Evolutionary conservation across 2,113 vertebrate species (phyloP).

Genomic region (Mus spicilegus): DNA sequence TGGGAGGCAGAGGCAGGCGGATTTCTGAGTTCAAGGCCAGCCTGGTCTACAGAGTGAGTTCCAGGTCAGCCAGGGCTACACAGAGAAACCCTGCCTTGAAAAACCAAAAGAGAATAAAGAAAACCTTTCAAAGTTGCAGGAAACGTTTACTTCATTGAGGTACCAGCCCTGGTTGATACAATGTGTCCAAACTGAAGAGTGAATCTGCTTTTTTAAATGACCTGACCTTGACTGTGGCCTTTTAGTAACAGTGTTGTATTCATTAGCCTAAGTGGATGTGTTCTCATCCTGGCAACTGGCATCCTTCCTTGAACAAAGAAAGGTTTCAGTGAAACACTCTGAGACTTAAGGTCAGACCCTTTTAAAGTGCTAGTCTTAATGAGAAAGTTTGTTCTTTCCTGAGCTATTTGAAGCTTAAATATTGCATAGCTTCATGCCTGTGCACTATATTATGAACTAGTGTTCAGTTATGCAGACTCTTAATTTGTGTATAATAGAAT

Average conservation of each 20-base stretch:
- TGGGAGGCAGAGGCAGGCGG: no score
- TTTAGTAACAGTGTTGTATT: constrained; percentile 58
- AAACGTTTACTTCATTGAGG: constrained; percentile 69
- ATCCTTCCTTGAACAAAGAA: constrained; percentile 83
- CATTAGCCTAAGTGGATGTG: constrained; percentile 83
- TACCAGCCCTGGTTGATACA: constrained; percentile 76
- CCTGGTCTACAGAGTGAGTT: no score
- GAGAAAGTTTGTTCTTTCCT: constrained; percentile 82
- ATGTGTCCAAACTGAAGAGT: constrained; percentile 72
- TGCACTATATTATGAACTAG: constrained; percentile 85
- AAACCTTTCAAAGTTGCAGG: constrained; percentile 66
- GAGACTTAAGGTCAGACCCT: constrained; percentile 83
- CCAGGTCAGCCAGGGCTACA: no score
- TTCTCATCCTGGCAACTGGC: constrained; percentile 81
- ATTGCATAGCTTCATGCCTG: constrained; percentile 85
- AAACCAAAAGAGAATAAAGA: constrained; percentile 63
- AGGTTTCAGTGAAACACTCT: constrained; percentile 89
- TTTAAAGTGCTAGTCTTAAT: constrained; percentile 83
- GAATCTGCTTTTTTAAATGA: constrained; percentile 78
- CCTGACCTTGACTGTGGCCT: constrained; percentile 74
- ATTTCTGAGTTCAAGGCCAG: no score
- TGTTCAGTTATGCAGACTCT: constrained; percentile 82
- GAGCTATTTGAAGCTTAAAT: constrained; percentile 82
- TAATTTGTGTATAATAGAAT: constrained; percentile 88
- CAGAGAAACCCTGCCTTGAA: no score